A percentile compares a stretch with the other conserved stretches of the same genome.
Conservation (phyloP, 2,113 vertebrate genomes). For the Buteo buteo region DNA sequence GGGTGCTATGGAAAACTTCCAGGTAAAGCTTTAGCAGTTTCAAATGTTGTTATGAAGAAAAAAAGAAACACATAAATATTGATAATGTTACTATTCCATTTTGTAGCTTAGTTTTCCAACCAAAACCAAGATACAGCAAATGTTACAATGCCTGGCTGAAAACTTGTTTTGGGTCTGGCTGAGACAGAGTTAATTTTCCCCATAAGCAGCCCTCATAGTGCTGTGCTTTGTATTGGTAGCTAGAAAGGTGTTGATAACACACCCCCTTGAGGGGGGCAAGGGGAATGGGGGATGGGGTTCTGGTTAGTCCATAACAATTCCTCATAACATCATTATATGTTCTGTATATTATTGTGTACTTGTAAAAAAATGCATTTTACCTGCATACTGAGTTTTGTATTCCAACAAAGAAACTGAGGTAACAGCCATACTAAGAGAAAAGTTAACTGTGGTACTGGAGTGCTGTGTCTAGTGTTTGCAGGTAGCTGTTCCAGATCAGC, state of each 20-base stretch:
- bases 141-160: background rate
- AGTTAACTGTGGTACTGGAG: background rate
- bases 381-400: background rate
- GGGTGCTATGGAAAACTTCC: background rate
- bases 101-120: background rate
- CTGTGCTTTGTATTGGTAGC: background rate
- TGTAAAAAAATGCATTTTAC: background rate
- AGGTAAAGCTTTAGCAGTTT: background rate
- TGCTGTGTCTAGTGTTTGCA: background rate
- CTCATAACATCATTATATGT: background rate
- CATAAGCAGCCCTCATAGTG: rapidly evolving
- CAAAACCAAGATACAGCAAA: background rate
- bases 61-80: background rate
- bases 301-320: background rate
- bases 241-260: background rate
- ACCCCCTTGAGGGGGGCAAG: background rate
- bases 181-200: background rate
- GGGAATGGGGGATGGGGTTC: background rate
- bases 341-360: background rate
- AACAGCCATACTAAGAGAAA: background rate
- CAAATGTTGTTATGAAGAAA: background rate
- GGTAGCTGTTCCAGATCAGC: background rate
- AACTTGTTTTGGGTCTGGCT: background rate
- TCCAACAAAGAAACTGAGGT: background rate
- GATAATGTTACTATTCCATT: background rate